Percentiles rank a stretch among this genome's conserved stretches.
Evolutionary conservation across 2,113 vertebrate species (phyloP).

Genomic region (Perccottus glenii): DNA sequence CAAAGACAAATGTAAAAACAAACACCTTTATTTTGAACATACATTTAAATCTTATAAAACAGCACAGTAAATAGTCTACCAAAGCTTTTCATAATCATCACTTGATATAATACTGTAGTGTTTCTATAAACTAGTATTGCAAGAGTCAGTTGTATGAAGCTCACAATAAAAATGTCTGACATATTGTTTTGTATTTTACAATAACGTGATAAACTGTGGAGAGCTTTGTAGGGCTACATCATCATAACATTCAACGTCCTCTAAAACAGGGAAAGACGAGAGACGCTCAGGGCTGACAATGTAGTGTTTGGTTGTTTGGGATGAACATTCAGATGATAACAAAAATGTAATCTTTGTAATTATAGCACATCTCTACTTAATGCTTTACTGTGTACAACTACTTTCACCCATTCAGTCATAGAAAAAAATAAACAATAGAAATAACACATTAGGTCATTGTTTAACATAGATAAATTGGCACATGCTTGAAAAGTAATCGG

Average conservation of each 20-base stretch:
- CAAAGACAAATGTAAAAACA: conserved; percentile 55
- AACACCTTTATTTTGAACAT: conserved; percentile 67
- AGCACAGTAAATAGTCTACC: conserved; percentile 64
- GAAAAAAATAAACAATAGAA: conserved; percentile 15
- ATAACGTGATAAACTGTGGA: conserved; percentile 23
- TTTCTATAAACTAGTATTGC: conserved; percentile 61
- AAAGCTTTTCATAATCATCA: conserved; percentile 55
- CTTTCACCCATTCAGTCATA: conserved; percentile 1
- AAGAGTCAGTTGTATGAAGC: conserved; percentile 33
- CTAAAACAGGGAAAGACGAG: conserved; percentile 20
- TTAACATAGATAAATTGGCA: conserved; percentile 22
- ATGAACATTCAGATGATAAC: conserved; percentile 32
- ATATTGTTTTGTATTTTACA: conserved; percentile 18
- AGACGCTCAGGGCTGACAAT: conserved; percentile 7
- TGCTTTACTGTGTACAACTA: conserved; percentile 16
- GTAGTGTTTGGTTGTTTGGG: conserved; percentile 43
- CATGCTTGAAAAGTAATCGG: conserved; percentile 12
- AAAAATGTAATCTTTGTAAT: conserved; percentile 12
- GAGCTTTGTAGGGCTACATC: conserved; percentile 34
- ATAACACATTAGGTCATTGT: background rate
- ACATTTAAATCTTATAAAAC: conserved; percentile 69
- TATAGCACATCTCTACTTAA: conserved; percentile 24
- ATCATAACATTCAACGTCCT: conserved; percentile 51
- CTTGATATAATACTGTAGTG: conserved; percentile 59
- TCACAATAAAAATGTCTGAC: conserved; percentile 20